These are phyloP conservation scores for Echinometra lucunter DNA, from an alignment of 53 echinoderm and acorn worm species.

Conservation along the genomic window DNA sequence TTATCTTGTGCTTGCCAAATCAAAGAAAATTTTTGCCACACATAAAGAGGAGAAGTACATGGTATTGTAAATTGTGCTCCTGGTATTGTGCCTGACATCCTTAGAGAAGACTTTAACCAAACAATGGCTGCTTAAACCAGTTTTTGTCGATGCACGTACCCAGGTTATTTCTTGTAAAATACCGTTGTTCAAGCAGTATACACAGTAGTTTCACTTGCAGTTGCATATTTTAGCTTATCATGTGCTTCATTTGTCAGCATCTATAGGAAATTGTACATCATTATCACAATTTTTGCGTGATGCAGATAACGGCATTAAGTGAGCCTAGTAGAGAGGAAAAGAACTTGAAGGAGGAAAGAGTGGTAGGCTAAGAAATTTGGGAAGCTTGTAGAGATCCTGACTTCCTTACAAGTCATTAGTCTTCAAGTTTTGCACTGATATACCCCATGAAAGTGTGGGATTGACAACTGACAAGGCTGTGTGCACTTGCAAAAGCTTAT, in stretches of 20 bases:
- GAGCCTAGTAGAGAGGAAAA: background rate
- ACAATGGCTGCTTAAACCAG: background rate
- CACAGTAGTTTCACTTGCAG: background rate
- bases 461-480: slow-evolving; percentile 30
- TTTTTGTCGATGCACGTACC: background rate
- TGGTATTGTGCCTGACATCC: background rate
- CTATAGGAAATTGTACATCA: slow-evolving; percentile 39
- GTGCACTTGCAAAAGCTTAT: background rate
- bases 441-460: slow-evolving; percentile 32
- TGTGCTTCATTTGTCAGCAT: slow-evolving; percentile 5
- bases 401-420: slow-evolving; percentile 50
- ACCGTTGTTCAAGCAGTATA: background rate
- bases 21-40: too few relatives aligned
- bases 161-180: too few relatives aligned
- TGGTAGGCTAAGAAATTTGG: slow-evolving; percentile 38
- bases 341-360: slow-evolving; percentile 16
- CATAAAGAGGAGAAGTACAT: background rate
- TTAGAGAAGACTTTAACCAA: background rate
- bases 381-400: slow-evolving; percentile 26
- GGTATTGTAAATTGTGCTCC: background rate
- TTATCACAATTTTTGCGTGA: slow-evolving; percentile 48
- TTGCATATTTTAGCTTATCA: background rate
- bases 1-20: background rate
- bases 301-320: slow-evolving; percentile 36
- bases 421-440: slow-evolving; percentile 16